Base-by-base conservation (phyloP, 2,888 invertebrate species). In the Zhuqinia jingwanae region DNA sequence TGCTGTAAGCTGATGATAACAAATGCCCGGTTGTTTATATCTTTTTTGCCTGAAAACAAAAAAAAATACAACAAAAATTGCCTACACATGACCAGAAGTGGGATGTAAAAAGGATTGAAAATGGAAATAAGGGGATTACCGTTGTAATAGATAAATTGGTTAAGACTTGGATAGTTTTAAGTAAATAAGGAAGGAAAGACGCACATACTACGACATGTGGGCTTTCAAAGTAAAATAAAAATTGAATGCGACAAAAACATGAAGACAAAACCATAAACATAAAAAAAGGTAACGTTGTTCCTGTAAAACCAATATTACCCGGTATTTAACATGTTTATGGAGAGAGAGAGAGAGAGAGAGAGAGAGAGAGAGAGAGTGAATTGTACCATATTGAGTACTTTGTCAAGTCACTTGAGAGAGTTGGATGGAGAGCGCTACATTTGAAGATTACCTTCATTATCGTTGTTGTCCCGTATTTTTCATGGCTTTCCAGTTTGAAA, bases 141-240 rank as follows among this genome's bases (percentile, higher is more conserved):
- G n/a, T 13, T 53, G 42, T 68, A n/a, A n/a, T 68, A 68, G 80
- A 68, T 53, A 68, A 80, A 80, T 56, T 80, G 80, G 68, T 30
- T 30, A 65, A 65, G 36, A 36, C 36, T 65, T 53, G n/a, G 30
- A 63, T 8, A 53, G 36, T 68, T 68, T 79, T 68, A 53, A 80
- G 80, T 68, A 70, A 68, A 68, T 80, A 36, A 56, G 68, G 20
- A 17, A 8, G 36, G 36, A 56, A 68, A 56, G 17, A n/a, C n/a
- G n/a, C n/a, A n/a, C n/a, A n/a, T n/a, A n/a, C n/a, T n/a, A n/a
- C n/a, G n/a, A n/a, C n/a, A 45, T 25, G 27, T 60, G 30, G n/a
- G 68, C 22, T 13, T 42, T 45, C 11, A 11, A 65, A 58, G 79
- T 65, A 65, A 79, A 79, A 79, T 79, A 79, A 65, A 79, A 79